Percentiles rank a stretch among this genome's conserved stretches.
phyloP scores from a whole-genome alignment of 2,888 invertebrate genomes.

The Byasa hedistus region DNA sequence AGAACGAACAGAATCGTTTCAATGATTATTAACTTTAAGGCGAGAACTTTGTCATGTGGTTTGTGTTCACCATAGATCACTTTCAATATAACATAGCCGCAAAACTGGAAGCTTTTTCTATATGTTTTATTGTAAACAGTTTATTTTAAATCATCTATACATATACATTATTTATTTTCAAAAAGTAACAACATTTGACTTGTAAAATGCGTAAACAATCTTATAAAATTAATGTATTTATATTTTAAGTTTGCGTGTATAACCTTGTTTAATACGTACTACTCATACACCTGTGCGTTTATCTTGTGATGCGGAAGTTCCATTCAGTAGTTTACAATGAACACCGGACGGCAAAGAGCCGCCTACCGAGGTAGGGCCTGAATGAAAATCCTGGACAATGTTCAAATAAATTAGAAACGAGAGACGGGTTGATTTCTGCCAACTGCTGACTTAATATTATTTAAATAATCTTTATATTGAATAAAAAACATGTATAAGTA shows the following conservation, averaged over 20 bases:
- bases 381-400: slow-evolving; percentile 27
- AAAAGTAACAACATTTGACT: no score
- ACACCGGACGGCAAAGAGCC: slow-evolving; percentile 36
- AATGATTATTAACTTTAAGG: neutral
- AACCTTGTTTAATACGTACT: slow-evolving; percentile 25
- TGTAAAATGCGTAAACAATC: no score
- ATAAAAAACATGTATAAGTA: neutral
- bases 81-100: no score
- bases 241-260: neutral
- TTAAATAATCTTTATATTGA: neutral
- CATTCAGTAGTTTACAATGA: slow-evolving; percentile 41
- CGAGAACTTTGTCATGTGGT: no score
- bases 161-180: no score
- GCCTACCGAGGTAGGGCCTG: slow-evolving; percentile 33
- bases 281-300: slow-evolving; percentile 34
- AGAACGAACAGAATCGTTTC: neutral
- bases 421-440: neutral
- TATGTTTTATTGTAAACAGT: no score
- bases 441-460: slow-evolving; percentile 3
- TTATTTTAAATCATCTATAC: no score
- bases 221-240: no score
- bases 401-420: slow-evolving; percentile 27
- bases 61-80: no score
- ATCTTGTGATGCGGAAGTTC: slow-evolving; percentile 37
- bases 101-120: no score